Evolutionary conservation across 2,888 invertebrate species (phyloP).

Genomic region (Tiphia femorata): DNA sequence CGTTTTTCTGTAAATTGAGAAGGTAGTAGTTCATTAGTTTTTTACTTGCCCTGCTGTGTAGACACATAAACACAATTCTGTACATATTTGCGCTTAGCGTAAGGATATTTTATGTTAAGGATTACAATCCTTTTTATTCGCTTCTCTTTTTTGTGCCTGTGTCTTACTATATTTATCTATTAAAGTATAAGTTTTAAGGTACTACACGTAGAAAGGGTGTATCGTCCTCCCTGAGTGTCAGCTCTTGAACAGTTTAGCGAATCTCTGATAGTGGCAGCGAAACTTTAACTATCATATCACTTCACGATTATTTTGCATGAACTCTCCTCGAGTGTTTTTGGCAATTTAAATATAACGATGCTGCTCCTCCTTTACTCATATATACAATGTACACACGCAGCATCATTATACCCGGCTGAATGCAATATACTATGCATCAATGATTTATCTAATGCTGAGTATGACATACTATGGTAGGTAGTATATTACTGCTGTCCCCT

Average conservation of each 20-base stretch:
- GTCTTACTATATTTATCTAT: slow-evolving; percentile 2
- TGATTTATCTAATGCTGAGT: slow-evolving; percentile 26
- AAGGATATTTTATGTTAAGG: slow-evolving; percentile 17
- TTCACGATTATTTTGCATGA: slow-evolving; percentile 26
- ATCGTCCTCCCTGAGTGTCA: slow-evolving; percentile 31
- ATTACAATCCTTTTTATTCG: not conserved
- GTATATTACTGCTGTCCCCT: slow-evolving; percentile 17
- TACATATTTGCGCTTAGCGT: slow-evolving; percentile 19
- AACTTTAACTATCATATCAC: slow-evolving; percentile 25
- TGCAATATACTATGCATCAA: slow-evolving; percentile 31
- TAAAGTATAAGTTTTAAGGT: not conserved
- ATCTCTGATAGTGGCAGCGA: slow-evolving; percentile 24
- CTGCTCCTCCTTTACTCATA: slow-evolving; percentile 34
- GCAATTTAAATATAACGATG: slow-evolving; percentile 27
- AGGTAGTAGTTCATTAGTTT: slow-evolving; percentile 12
- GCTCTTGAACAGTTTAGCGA: slow-evolving; percentile 13
- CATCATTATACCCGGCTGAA: slow-evolving; percentile 24
- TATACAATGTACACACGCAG: slow-evolving; percentile 26
- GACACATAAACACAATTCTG: slow-evolving; percentile 22
- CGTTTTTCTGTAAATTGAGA: too few species aligned
- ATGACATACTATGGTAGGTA: slow-evolving; percentile 26
- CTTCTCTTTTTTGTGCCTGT: slow-evolving; percentile 7
- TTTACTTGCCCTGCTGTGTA: not conserved
- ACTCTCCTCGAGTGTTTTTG: slow-evolving; percentile 44
- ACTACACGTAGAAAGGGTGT: not conserved